Conservation (phyloP, 2,888 invertebrate genomes). For the Gryllus longicercus region DNA sequence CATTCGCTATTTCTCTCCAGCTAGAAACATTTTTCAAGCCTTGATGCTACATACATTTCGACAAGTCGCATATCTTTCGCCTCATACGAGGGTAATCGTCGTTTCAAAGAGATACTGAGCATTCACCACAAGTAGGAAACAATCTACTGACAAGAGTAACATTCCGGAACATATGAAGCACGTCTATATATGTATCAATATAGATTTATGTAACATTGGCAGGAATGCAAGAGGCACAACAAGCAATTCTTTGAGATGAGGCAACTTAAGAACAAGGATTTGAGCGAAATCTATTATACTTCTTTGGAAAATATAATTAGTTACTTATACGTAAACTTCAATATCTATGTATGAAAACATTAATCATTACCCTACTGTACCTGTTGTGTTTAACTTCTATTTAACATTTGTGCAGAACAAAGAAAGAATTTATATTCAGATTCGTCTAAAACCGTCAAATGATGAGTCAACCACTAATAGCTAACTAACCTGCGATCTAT, state of each 20-base stretch:
- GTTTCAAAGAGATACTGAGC: too few species aligned
- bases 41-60: too few species aligned
- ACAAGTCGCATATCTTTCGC: too few species aligned
- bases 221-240: slow-evolving; percentile 2
- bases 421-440: not conserved
- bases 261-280: not conserved
- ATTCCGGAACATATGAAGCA: slow-evolving; percentile 6
- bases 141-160: not conserved
- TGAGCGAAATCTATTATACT: not conserved
- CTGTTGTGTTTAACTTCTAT: not conserved
- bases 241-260: not conserved
- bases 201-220: slow-evolving; percentile 1
- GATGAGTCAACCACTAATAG: not conserved
- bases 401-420: slow-evolving; percentile 2
- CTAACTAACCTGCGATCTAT: not conserved
- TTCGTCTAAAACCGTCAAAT: not conserved
- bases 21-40: too few species aligned
- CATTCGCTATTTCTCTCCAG: too few species aligned
- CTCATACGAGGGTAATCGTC: too few species aligned
- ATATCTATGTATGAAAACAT: not conserved
- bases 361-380: not conserved
- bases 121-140: not conserved
- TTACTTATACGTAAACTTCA: not conserved
- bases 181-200: slow-evolving; percentile 6
- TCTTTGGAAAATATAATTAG: not conserved